phyloP scores from a whole-genome alignment of 2,888 invertebrate species.

The Protonemura montana region DNA sequence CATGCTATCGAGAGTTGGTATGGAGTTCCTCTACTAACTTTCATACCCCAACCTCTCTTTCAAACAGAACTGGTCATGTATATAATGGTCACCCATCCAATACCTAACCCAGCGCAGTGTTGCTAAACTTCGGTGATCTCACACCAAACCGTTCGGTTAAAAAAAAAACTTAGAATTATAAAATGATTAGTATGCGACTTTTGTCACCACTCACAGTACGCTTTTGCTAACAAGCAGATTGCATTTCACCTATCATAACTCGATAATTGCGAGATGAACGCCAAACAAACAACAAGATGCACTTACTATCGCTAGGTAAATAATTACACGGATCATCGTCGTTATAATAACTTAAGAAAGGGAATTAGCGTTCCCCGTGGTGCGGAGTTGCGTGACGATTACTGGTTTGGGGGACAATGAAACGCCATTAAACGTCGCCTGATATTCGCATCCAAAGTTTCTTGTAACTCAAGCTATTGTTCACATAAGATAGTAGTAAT shows the following conservation, averaged over 20 bases:
- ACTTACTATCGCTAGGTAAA: background rate
- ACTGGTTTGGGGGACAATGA: constrained; percentile 30
- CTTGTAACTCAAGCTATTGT: constrained; percentile 13
- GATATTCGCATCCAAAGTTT: constrained; percentile 34
- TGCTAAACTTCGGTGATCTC: too few relatives aligned
- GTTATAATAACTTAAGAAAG: background rate
- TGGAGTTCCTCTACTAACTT: too few relatives aligned
- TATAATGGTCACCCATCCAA: too few relatives aligned
- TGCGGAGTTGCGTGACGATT: background rate
- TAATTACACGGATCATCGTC: constrained; percentile 2
- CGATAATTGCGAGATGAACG: background rate
- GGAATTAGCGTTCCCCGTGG: background rate
- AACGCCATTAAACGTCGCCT: constrained; percentile 18
- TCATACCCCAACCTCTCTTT: too few relatives aligned
- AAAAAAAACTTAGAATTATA: too few relatives aligned
- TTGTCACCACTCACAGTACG: too few relatives aligned
- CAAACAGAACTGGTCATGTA: too few relatives aligned
- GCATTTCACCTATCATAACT: background rate
- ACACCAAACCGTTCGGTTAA: too few relatives aligned
- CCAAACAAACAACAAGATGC: background rate
- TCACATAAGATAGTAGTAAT: constrained; percentile 12
- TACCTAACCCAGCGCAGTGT: too few relatives aligned
- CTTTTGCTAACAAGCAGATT: too few relatives aligned
- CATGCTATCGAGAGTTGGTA: too few relatives aligned
- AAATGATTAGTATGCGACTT: too few relatives aligned